These are phyloP conservation scores for Drosophila equinoxialis DNA, from an alignment of 1,140 invertebrate genomes.

Conservation along the genomic window DNA sequence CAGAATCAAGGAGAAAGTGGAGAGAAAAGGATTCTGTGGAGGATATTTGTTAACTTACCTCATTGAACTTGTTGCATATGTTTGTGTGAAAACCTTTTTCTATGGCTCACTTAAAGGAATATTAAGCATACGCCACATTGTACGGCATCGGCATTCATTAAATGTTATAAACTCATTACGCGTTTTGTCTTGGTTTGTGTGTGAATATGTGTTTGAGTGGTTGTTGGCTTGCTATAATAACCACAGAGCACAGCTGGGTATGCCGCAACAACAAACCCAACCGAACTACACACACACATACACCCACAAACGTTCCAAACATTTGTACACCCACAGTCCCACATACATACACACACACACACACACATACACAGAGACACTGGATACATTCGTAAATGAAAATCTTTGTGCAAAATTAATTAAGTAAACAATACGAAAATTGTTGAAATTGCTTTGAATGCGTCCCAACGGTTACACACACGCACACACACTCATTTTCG, in stretches of 20 bases:
- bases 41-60: too few species aligned
- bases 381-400: slow-evolving; percentile 51
- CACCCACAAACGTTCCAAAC: neutral
- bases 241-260: slow-evolving; percentile 67
- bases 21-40: too few species aligned
- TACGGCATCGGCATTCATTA: slow-evolving; percentile 57
- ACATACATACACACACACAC: slow-evolving; percentile 18
- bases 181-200: slow-evolving; percentile 44
- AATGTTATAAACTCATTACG: slow-evolving; percentile 78
- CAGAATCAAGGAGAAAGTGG: too few species aligned
- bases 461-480: slow-evolving; percentile 59
- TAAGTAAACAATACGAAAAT: slow-evolving; percentile 81
- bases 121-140: slow-evolving; percentile 56
- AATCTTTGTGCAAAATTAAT: slow-evolving; percentile 80
- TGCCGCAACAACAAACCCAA: slow-evolving; percentile 42
- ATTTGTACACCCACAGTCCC: neutral
- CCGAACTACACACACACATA: slow-evolving; percentile 25
- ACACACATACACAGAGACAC: neutral
- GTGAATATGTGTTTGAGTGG: slow-evolving; percentile 33
- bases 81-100: slow-evolving; percentile 22
- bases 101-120: slow-evolving; percentile 4
- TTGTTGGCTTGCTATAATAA: slow-evolving; percentile 68
- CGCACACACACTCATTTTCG: slow-evolving; percentile 10
- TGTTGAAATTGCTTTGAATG: slow-evolving; percentile 80
- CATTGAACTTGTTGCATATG: slow-evolving; percentile 51